Conservation (phyloP, 1,140 invertebrate species). For the Chrysomallon squamiferum region DNA sequence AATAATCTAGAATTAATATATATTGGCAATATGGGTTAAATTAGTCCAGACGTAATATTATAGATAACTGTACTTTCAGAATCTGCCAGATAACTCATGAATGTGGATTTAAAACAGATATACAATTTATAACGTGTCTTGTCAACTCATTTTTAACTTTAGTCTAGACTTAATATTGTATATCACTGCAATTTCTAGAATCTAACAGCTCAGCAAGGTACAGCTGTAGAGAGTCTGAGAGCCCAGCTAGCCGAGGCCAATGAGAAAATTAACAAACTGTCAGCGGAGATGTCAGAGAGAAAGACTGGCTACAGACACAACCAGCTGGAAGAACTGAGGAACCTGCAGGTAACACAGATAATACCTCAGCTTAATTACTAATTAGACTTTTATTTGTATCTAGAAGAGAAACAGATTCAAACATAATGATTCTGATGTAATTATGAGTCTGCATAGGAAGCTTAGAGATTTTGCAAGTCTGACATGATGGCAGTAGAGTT, state of each 20-base stretch:
- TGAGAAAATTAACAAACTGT: constrained; percentile 51
- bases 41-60: no score
- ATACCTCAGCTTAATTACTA: background rate
- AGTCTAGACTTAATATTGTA: no score
- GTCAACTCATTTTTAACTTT: no score
- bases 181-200: constrained; percentile 26
- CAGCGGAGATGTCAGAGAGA: constrained; percentile 44
- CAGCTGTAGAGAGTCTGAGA: constrained; percentile 48
- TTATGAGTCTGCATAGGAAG: background rate
- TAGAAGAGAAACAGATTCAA: background rate
- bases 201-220: constrained; percentile 45
- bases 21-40: no score
- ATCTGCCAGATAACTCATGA: no score
- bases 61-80: no score
- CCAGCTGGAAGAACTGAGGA: constrained; percentile 54
- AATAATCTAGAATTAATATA: no score
- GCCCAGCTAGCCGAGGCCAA: constrained; percentile 54
- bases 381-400: background rate
- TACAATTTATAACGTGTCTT: no score
- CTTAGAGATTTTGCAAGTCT: background rate
- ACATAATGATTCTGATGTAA: background rate
- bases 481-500: no score
- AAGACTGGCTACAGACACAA: constrained; percentile 43
- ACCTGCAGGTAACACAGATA: constrained; percentile 48
- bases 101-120: no score